A percentile compares a stretch with the other conserved stretches of the same genome.
phyloP scores from a whole-genome alignment of 1,140 invertebrate genomes.

The Coptotermes formosanus region DNA sequence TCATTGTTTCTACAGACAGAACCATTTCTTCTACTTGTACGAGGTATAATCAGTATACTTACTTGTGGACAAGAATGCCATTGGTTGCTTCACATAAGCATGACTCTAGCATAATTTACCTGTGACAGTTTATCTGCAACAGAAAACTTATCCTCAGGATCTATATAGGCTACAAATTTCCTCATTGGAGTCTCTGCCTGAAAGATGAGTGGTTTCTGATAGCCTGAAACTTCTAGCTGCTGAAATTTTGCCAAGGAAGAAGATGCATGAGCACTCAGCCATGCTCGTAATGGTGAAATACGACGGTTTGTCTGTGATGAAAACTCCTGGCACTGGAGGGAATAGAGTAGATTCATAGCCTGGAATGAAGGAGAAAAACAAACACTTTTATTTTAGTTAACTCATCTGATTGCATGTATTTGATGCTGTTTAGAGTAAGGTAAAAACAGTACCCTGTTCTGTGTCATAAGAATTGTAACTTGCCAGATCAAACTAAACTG shows the following conservation, averaged over 20 bases:
- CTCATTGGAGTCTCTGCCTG: constrained; percentile 80
- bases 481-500: no score
- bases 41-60: no score
- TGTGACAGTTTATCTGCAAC: constrained; percentile 92
- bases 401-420: no score
- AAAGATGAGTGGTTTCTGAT: constrained; percentile 75
- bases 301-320: constrained; percentile 73
- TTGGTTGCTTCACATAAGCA: background rate
- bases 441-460: no score
- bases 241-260: constrained; percentile 81
- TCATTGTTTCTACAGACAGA: no score
- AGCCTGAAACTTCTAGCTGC: constrained; percentile 66
- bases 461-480: no score
- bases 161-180: constrained; percentile 91
- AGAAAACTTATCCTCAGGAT: constrained; percentile 86
- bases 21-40: no score
- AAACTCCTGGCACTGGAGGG: constrained; percentile 74
- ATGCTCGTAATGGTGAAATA: constrained; percentile 84
- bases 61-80: background rate
- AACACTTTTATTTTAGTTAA: background rate
- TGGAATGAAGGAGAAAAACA: constrained; percentile 38
- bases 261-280: constrained; percentile 84
- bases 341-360: constrained; percentile 91
- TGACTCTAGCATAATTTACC: constrained; percentile 48
- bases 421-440: no score